phyloP scores from a whole-genome alignment of 2,797 vertebrate species.

The Sylvia borin region DNA sequence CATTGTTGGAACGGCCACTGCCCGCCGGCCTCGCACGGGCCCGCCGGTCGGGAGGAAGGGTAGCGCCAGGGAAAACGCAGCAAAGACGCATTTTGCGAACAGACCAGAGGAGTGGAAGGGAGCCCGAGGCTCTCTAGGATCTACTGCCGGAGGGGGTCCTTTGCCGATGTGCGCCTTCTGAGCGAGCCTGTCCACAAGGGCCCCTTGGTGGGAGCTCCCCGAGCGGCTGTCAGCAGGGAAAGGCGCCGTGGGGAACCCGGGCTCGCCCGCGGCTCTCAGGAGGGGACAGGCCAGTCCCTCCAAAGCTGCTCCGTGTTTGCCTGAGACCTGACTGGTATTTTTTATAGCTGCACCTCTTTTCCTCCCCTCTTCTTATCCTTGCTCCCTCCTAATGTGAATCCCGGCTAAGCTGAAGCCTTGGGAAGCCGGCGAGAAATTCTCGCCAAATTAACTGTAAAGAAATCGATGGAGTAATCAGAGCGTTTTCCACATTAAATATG shows the following conservation, averaged over 20 bases:
- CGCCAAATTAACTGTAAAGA: slow-evolving; percentile 67
- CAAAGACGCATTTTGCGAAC: neutral
- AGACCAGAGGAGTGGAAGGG: neutral
- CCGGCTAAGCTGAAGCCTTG: neutral
- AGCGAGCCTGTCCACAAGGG: neutral
- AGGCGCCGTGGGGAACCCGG: neutral
- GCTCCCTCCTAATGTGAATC: neutral
- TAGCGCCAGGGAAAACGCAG: accelerated
- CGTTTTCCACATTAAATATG: slow-evolving; percentile 54
- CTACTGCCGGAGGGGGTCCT: neutral
- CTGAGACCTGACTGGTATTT: neutral
- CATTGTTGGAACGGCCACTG: neutral
- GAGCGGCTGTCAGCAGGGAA: neutral
- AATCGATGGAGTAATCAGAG: slow-evolving; percentile 61
- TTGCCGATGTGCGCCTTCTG: neutral
- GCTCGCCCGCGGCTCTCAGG: neutral
- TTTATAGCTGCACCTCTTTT: neutral
- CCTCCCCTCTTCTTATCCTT: neutral
- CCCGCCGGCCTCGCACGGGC: no score
- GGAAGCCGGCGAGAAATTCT: slow-evolving; percentile 40
- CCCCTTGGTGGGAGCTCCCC: neutral
- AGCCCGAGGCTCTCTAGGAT: neutral
- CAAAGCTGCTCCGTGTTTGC: neutral
- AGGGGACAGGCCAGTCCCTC: neutral
- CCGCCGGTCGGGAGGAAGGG: no score